These are phyloP conservation scores for Furnarius figulus DNA, from an alignment of 2,113 vertebrate species.

Conservation along the genomic window DNA sequence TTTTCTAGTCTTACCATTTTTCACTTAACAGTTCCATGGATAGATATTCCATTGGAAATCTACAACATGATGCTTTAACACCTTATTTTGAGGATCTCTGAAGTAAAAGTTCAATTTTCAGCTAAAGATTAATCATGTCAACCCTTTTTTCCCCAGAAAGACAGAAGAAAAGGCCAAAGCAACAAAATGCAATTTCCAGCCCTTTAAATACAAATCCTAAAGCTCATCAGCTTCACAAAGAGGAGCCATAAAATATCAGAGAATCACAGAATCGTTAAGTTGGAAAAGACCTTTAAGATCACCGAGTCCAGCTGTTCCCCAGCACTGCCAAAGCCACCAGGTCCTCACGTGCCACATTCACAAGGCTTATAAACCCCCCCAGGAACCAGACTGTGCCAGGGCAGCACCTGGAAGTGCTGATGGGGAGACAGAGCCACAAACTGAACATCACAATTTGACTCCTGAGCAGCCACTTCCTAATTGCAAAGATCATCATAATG, in stretches of 20 bases:
- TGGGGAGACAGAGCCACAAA: not conserved
- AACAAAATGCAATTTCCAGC: slow-evolving; percentile 3
- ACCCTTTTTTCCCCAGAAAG: not conserved
- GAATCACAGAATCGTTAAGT: rapidly evolving
- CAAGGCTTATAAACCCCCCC: rapidly evolving
- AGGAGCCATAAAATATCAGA: not conserved
- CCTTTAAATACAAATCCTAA: not conserved
- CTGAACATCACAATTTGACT: not conserved
- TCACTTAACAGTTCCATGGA: not conserved
- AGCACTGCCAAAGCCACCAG: not conserved
- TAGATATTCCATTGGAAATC: not conserved
- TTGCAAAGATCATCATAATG: not conserved
- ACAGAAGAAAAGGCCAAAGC: slow-evolving; percentile 34
- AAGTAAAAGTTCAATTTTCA: slow-evolving; percentile 8
- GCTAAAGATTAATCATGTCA: slow-evolving; percentile 19
- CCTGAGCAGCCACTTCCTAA: not conserved
- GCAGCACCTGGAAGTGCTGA: not conserved
- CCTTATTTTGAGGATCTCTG: not conserved
- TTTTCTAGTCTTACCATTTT: not conserved
- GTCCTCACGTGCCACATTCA: not conserved
- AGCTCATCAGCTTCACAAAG: not conserved
- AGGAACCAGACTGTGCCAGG: not conserved
- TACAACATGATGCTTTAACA: not conserved
- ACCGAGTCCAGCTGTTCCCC: rapidly evolving
- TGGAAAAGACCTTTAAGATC: not conserved